A percentile compares a stretch with the other conserved stretches of the same genome.
phyloP scores from a whole-genome alignment of 1,140 invertebrate species.

The Ceratina australensis region DNA sequence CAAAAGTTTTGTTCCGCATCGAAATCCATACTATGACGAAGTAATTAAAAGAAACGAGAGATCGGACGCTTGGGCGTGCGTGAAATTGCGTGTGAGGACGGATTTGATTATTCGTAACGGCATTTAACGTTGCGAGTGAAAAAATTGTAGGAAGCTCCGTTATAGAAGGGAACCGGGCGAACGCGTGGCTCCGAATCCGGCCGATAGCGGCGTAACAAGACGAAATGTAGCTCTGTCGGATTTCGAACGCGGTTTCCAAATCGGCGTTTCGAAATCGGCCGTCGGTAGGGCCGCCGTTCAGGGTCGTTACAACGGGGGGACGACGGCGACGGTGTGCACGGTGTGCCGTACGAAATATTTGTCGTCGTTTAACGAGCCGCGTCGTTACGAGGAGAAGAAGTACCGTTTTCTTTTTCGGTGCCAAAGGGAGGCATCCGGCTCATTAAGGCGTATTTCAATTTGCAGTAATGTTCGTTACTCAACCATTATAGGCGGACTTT shows the following conservation, averaged over 20 bases:
- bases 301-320: neutral
- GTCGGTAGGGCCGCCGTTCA: too few species aligned
- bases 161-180: slow-evolving; percentile 46
- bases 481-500: slow-evolving; percentile 14
- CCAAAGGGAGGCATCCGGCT: neutral
- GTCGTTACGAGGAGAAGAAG: slow-evolving; percentile 9
- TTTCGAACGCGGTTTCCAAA: slow-evolving; percentile 13
- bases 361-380: slow-evolving; percentile 27
- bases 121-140: slow-evolving; percentile 24
- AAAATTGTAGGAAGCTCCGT: slow-evolving; percentile 39
- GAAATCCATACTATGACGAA: neutral
- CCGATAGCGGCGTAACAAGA: slow-evolving; percentile 17
- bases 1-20: too few species aligned
- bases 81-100: slow-evolving; percentile 4
- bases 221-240: slow-evolving; percentile 29
- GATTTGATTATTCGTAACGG: slow-evolving; percentile 27
- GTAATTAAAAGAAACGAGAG: neutral
- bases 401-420: slow-evolving; percentile 12
- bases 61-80: neutral
- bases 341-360: slow-evolving; percentile 4
- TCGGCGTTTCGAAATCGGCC: slow-evolving; percentile 15
- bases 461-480: slow-evolving; percentile 30
- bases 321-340: neutral
- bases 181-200: slow-evolving; percentile 34
- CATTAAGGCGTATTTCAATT: slow-evolving; percentile 39